Conservation (phyloP, 1,140 invertebrate genomes). For the Vanessa tameamea region DNA sequence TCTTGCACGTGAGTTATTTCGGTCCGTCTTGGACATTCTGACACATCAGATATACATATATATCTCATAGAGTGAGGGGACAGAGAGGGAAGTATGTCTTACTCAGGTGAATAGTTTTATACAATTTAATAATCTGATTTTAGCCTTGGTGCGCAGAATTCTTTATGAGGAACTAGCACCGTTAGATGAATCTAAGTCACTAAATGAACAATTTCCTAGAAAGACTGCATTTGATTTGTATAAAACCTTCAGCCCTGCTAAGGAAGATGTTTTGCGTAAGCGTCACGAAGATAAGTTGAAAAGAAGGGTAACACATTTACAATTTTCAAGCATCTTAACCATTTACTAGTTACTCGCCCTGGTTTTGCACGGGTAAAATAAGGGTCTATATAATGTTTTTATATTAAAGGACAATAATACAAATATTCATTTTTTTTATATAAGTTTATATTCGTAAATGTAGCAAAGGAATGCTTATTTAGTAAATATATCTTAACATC, state of each 20-base stretch:
- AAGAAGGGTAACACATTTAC: conserved; percentile 41
- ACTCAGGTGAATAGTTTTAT: background rate
- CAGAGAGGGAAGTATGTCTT: background rate
- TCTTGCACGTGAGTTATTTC: no score
- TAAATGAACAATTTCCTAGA: conserved; percentile 29
- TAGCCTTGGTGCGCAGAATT: conserved; percentile 62
- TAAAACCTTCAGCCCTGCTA: conserved; percentile 57
- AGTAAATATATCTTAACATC: no score
- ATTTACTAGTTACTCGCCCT: no score
- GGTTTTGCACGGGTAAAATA: no score
- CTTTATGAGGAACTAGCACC: conserved; percentile 60
- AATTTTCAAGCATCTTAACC: no score
- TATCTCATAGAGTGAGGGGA: background rate
- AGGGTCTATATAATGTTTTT: no score
- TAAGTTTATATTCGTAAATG: no score
- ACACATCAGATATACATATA: no score
- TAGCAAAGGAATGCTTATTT: no score
- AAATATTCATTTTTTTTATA: no score
- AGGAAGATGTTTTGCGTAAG: conserved; percentile 52
- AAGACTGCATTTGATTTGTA: conserved; percentile 65
- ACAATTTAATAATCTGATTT: background rate
- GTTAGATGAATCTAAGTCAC: conserved; percentile 42
- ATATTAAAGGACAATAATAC: no score
- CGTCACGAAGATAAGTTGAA: conserved; percentile 47
- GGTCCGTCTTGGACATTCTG: no score